phyloP scores from a whole-genome alignment of 2,888 invertebrate species.

The Catocala fraxini region DNA sequence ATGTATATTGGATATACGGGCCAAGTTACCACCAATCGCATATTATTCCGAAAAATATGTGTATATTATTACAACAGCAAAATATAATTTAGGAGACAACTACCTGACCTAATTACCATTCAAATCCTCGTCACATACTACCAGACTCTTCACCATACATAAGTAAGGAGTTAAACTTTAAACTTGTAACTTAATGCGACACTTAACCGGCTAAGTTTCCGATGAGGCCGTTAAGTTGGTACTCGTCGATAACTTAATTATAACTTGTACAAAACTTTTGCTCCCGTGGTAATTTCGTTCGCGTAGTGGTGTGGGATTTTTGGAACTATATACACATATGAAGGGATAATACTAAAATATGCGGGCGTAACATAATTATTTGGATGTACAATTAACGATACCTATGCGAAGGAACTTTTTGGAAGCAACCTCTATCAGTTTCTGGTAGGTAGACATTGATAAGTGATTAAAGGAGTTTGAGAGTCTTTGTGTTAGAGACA shows the following conservation, averaged over 20 bases:
- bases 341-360: neutral
- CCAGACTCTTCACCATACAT: conserved; percentile 3
- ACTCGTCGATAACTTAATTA: conserved; percentile 47
- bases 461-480: too few species aligned
- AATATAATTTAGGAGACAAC: too few species aligned
- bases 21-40: too few species aligned
- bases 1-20: too few species aligned
- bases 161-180: conserved; percentile 25
- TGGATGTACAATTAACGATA: too few species aligned
- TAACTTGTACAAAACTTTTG: conserved; percentile 39
- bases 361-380: too few species aligned
- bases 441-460: too few species aligned
- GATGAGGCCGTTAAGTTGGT: conserved; percentile 32
- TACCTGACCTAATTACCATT: conserved; percentile 3
- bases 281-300: conserved; percentile 24
- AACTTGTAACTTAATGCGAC: conserved; percentile 33
- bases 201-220: conserved; percentile 34
- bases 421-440: too few species aligned
- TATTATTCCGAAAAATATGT: too few species aligned
- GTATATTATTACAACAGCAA: too few species aligned
- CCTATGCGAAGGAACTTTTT: too few species aligned
- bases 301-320: conserved; percentile 15
- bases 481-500: too few species aligned
- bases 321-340: neutral
- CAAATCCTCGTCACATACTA: conserved; percentile 9